These are phyloP conservation scores for Aldabrachelys gigantea DNA, from an alignment of 2,113 vertebrate species.

Conservation along the genomic window DNA sequence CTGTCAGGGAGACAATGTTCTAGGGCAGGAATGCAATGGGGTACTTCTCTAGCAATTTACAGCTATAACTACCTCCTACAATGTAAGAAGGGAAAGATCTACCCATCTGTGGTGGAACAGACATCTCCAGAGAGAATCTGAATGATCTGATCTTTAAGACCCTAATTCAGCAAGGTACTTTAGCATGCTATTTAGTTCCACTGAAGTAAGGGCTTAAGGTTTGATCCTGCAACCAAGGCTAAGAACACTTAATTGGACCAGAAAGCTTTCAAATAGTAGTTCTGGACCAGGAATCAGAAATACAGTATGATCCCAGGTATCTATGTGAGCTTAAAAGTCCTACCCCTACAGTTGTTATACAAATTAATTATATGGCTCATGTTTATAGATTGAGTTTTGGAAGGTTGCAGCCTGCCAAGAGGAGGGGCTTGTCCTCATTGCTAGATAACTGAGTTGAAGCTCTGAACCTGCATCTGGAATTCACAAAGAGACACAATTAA, in stretches of 20 bases:
- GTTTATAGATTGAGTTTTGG: background rate
- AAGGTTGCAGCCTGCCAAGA: background rate
- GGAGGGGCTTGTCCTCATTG: background rate
- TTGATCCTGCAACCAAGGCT: background rate
- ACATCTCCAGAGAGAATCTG: background rate
- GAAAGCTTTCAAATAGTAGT: background rate
- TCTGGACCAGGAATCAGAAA: background rate
- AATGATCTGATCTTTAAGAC: background rate
- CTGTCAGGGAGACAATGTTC: background rate
- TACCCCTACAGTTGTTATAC: too few relatives aligned
- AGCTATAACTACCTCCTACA: background rate
- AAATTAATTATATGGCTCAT: background rate
- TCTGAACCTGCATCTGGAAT: background rate
- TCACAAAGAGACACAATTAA: background rate
- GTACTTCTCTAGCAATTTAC: background rate
- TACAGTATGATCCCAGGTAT: background rate
- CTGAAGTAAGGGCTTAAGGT: background rate
- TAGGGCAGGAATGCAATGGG: background rate
- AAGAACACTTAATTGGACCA: background rate
- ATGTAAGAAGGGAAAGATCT: background rate
- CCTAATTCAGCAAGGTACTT: background rate
- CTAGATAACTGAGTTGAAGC: background rate
- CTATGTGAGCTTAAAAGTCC: background rate
- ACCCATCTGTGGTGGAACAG: background rate
- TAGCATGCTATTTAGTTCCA: background rate